Evolutionary conservation across 1,140 invertebrate genomes (phyloP), one percentile per base, ranked within the genome.

Genomic region (Maconellicoccus hirsutus): DNA sequence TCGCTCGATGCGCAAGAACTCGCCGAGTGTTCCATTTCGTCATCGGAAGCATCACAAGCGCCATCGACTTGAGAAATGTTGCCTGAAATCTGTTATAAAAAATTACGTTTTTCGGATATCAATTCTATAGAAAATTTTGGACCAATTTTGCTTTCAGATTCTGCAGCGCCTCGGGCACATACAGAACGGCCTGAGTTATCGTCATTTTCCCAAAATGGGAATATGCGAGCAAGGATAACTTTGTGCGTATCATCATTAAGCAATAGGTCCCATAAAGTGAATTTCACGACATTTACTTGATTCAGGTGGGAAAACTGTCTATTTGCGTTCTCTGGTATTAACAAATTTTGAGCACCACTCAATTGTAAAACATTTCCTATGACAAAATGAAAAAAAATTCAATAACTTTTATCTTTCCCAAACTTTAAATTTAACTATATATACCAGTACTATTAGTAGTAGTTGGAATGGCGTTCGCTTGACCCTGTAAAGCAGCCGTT

Each of bases 401-500:
- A 61, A 61, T 16, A 19, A 22, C 6, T 19, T n/a, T n/a, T n/a
- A n/a, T n/a, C n/a, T 52, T 23, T 66, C 25, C 22, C 61, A 66
- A 66, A 66, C n/a, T 19, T 26, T 23, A 22, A 66, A 22, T 23
- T 25, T 25, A 23, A 23, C 8, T 23, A 16, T 16, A 66, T 23
- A 12, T 66, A 66, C 61, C 25, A 14, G 61, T 25, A 26, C 25
- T 66, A 22, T 10, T 66, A 14, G 61, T 66, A 23, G 22, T 16
- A 4, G 25, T 23, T 16, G 21, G 61, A 71, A 78, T 76, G 76
- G 79, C 77, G 77, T 73, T 78, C 77, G 81, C 79, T 76, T 83
- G 81, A 61, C 81, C 83, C 73, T 83, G 83, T 19, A 90, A 80
- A n/a, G 89, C 89, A 25, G 86, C 87, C 79, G 91, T 92, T 1